Base-by-base conservation (phyloP, 2,113 vertebrate species). In the Empidonax traillii region DNA sequence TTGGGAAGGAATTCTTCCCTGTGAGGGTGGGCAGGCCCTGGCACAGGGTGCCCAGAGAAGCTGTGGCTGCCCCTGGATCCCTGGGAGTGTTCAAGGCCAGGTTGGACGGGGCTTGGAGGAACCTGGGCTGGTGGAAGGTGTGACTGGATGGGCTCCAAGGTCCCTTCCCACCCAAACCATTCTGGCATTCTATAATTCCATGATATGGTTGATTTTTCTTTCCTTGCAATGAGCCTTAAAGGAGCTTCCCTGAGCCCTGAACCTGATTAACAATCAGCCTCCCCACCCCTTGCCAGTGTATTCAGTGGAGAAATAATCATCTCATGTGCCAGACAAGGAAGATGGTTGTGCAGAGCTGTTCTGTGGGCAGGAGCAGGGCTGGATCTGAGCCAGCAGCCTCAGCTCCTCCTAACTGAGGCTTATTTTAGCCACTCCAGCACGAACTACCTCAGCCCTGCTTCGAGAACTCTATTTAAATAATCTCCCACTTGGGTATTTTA, bases 51-150 rank as follows among this genome's bases (percentile, higher is more conserved):
- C 17, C 21, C 67, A 80, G 35, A 73, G 72, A 13, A 67, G 52
- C 35, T 61, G 66, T 35, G 80, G 37, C 37, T 83, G 43, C 8
- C 31, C 11, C 51, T 74, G 58, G 49, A 76, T 35, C 44, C 25
- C 37, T 58, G 37, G 14, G 0, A 66, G 14, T 23, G 37, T 6
- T 33, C 59, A 27, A 67, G 27, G 33, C 44, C 37, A 39, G 52
- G 27, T 0, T 67, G 44, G 44, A 66, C 0, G 0, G 12, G 18
- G 5, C 35, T 73, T 73, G 61, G 52, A 52, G 37, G 15, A 10
- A 0, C 18, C 18, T 81, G 77, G 44, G 46, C 0, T 4, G 1
- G 23, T 52, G 61, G 28, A 9, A 74, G 8, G 1, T 46, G 52
- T 67, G 28, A 66, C 15, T 28, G 44, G 18, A 4, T 28, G 44